phyloP scores from a whole-genome alignment of 2,113 vertebrate species.

The Poecilia latipinna region DNA sequence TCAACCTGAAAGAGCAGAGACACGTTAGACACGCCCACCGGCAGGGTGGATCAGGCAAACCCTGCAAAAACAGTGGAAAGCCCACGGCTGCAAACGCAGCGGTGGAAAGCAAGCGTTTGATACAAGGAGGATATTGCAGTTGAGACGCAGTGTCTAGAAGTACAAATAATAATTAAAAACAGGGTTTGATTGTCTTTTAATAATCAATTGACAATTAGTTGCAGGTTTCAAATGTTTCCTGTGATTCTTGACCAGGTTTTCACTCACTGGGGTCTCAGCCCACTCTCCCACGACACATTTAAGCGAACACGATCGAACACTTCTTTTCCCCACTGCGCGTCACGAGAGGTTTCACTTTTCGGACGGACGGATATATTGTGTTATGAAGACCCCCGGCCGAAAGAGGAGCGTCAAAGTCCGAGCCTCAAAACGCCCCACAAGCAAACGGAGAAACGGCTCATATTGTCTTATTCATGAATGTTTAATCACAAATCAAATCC shows the following conservation, averaged over 20 bases:
- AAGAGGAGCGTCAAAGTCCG: conserved; percentile 4
- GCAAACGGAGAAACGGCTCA: conserved; percentile 25
- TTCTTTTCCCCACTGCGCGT: too few species aligned
- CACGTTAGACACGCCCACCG: conserved; percentile 24
- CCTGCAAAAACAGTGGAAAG: conserved; percentile 4
- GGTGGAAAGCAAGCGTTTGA: too few species aligned
- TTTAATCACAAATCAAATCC: conserved; percentile 48
- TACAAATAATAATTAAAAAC: too few species aligned
- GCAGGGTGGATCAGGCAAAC: not conserved
- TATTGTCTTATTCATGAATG: conserved; percentile 42
- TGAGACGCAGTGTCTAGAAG: too few species aligned
- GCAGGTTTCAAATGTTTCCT: too few species aligned
- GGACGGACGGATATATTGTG: not conserved
- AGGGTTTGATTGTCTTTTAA: too few species aligned
- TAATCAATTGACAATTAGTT: too few species aligned
- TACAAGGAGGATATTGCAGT: too few species aligned
- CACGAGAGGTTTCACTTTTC: not conserved
- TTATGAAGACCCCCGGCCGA: conserved; percentile 3
- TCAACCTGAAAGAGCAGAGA: conserved; percentile 82
- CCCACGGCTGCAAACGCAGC: conserved; percentile 3
- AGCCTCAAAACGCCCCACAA: conserved; percentile 16
- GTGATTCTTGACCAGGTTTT: too few species aligned
- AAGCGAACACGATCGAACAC: too few species aligned
- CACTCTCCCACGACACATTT: too few species aligned
- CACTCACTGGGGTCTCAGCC: too few species aligned